A percentile compares a stretch with the other conserved stretches of the same genome.
phyloP scores from a whole-genome alignment of 2,797 vertebrate species.

The Peromyscus aztecus region DNA sequence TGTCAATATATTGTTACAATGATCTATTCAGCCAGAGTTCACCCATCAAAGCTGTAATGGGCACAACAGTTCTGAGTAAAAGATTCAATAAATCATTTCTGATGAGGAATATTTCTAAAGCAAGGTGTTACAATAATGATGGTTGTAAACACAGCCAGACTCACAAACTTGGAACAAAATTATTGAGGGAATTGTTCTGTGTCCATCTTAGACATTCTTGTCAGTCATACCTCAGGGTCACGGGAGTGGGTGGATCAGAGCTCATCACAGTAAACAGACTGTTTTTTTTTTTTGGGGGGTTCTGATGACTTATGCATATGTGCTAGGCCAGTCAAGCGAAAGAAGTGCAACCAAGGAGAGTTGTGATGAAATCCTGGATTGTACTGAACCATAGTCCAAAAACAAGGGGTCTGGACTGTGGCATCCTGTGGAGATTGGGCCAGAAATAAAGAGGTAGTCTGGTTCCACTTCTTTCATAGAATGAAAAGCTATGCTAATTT shows the following conservation, averaged over 20 bases:
- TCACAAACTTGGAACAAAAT: not conserved
- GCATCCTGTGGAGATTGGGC: not conserved
- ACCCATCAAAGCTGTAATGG: not conserved
- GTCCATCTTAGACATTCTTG: not conserved
- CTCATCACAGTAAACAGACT: not conserved
- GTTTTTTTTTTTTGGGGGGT: not conserved
- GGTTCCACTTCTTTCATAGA: not conserved
- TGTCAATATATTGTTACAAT: not conserved
- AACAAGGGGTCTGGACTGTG: no score
- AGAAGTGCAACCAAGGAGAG: not conserved
- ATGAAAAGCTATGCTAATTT: not conserved
- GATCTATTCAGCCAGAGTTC: not conserved
- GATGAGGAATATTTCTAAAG: not conserved
- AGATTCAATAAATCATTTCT: not conserved
- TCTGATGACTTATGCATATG: not conserved
- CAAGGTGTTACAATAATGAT: not conserved
- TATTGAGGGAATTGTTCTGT: not conserved
- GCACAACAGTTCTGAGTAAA: not conserved
- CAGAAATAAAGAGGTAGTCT: not conserved
- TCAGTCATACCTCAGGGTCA: not conserved
- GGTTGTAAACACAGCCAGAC: not conserved
- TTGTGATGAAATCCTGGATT: not conserved
- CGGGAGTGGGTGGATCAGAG: not conserved
- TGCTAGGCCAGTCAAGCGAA: not conserved
- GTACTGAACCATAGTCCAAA: not conserved